phyloP scores from a whole-genome alignment of 35 echinoderm and acorn worm species.

The Holothuria glaberrima region DNA sequence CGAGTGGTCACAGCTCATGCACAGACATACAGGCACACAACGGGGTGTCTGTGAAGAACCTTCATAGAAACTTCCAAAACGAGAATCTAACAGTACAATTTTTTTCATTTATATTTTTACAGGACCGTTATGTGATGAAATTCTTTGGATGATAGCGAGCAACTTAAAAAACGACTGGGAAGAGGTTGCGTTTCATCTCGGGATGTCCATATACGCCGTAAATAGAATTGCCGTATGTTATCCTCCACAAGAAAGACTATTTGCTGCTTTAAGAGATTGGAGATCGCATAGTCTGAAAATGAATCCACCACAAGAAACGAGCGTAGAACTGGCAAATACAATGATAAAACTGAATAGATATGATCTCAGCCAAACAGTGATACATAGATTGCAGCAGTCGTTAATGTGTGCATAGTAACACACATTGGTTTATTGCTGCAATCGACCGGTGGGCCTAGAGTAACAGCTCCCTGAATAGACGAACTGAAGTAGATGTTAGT shows the following conservation, averaged over 20 bases:
- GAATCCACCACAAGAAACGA: not conserved
- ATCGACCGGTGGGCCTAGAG: no score
- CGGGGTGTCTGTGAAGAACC: no score
- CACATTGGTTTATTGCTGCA: no score
- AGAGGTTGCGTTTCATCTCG: not conserved
- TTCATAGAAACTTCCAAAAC: no score
- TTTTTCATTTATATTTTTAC: not conserved
- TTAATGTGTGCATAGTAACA: no score
- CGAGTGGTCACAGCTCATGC: no score
- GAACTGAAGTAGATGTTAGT: no score
- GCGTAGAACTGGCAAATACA: not conserved
- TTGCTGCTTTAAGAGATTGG: constrained; percentile 5
- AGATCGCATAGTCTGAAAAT: not conserved
- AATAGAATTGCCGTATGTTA: not conserved
- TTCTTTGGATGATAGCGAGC: not conserved
- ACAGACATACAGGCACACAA: no score
- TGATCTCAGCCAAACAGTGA: not conserved
- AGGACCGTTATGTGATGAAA: not conserved
- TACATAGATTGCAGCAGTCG: not conserved
- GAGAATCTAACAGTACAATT: no score
- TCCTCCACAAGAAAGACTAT: not conserved
- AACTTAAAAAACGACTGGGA: constrained; percentile 10
- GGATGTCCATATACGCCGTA: not conserved
- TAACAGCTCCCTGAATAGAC: no score
- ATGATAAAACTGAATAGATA: constrained; percentile 13